Evolutionary conservation across 53 echinoderm and acorn worm species (phyloP).

Genomic region (Paracentrotus lividus): DNA sequence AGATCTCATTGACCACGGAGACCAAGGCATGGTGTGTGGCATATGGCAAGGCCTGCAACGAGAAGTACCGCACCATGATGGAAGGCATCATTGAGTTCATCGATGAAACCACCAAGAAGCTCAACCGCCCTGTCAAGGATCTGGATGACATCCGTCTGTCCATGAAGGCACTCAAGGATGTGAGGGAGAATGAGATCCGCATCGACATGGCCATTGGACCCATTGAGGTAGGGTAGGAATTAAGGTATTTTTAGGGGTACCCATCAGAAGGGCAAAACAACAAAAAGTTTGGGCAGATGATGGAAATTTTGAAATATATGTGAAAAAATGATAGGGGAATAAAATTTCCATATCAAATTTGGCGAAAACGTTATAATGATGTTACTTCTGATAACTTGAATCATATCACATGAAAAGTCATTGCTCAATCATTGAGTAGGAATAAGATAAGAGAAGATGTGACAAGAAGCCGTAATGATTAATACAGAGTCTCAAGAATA

Average conservation of each 20-base stretch:
- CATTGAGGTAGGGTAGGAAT: slow-evolving; percentile 86
- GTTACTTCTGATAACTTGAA: no score
- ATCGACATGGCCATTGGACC: slow-evolving; percentile 99
- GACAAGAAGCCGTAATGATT: no score
- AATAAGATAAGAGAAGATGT: no score
- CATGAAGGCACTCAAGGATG: slow-evolving; percentile 94
- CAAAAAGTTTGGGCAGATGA: no score
- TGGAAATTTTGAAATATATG: no score
- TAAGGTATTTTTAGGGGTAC: background rate
- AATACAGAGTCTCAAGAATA: no score
- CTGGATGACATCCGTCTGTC: slow-evolving; percentile 97
- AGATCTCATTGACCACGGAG: slow-evolving; percentile 94
- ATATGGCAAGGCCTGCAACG: slow-evolving; percentile 93
- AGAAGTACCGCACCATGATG: slow-evolving; percentile 95
- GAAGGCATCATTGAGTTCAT: slow-evolving; percentile 97
- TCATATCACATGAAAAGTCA: no score
- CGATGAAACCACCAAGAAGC: slow-evolving; percentile 89
- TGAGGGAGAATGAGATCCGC: slow-evolving; percentile 97
- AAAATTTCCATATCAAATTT: no score
- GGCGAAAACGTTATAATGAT: no score
- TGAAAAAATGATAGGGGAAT: no score
- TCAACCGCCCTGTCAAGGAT: slow-evolving; percentile 94
- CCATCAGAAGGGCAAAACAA: no score
- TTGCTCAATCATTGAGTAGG: no score
- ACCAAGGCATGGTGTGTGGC: slow-evolving; percentile 95